Evolutionary conservation across 2,888 invertebrate genomes (phyloP).

Genomic region (Auanema freiburgensis): DNA sequence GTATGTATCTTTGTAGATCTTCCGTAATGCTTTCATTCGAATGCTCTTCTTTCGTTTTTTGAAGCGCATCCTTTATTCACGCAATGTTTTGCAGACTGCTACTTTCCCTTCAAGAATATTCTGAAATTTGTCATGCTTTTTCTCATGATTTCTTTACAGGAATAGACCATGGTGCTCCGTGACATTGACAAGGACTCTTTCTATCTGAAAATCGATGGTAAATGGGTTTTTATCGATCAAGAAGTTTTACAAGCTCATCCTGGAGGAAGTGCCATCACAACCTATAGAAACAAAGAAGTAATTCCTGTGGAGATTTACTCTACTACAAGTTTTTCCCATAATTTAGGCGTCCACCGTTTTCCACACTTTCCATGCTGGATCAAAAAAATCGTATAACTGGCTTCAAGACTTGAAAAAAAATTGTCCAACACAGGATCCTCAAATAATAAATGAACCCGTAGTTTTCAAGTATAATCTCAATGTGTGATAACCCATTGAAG

Average conservation of each 20-base stretch:
- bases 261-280: constrained; percentile 58
- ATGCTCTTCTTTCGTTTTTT: no score
- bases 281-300: constrained; percentile 57
- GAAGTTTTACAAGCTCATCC: constrained; percentile 53
- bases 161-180: constrained; percentile 53
- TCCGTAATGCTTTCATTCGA: no score
- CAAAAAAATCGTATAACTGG: constrained; percentile 56
- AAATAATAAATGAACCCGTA: constrained; percentile 24
- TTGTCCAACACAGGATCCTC: constrained; percentile 35
- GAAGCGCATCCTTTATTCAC: no score
- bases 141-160: background rate
- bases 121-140: no score
- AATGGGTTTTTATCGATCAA: constrained; percentile 57
- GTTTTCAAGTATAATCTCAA: no score
- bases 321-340: background rate
- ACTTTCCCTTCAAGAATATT: no score
- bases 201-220: constrained; percentile 56
- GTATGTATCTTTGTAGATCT: no score
- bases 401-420: constrained; percentile 47
- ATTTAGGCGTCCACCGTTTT: constrained; percentile 60
- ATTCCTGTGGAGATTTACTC: constrained; percentile 7
- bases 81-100: no score
- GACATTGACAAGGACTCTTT: constrained; percentile 54
- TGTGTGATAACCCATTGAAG: constrained; percentile 26
- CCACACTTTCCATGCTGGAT: constrained; percentile 61